Percentiles rank a stretch among this genome's conserved stretches.
Evolutionary conservation across 2,797 vertebrate genomes (phyloP).

Genomic region (Craterocephalus amniculus): DNA sequence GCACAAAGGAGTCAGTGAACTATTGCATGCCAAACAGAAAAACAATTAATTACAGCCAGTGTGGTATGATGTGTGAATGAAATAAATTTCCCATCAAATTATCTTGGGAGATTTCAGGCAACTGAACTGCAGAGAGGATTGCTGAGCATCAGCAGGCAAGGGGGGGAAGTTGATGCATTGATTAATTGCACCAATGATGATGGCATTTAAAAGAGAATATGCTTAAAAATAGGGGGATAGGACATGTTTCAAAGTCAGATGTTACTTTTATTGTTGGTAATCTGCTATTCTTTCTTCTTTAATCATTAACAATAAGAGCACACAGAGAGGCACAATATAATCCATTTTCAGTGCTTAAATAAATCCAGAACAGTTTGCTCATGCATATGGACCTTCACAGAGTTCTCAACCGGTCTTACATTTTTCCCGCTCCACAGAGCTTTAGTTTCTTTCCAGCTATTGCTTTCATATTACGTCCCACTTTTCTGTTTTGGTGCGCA

Average conservation of each 20-base stretch:
- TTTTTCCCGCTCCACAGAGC: not conserved
- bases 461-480: slow-evolving; percentile 1
- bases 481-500: slow-evolving; percentile 14
- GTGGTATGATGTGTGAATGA: slow-evolving; percentile 82
- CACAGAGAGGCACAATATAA: not conserved
- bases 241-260: slow-evolving; percentile 22
- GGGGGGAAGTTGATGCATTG: slow-evolving; percentile 66
- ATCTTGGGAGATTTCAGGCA: slow-evolving; percentile 79
- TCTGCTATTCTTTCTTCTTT: not conserved
- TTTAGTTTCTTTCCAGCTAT: slow-evolving; percentile 9
- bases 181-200: slow-evolving; percentile 70
- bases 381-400: not conserved
- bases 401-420: not conserved
- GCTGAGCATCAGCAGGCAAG: slow-evolving; percentile 70
- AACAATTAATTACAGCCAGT: slow-evolving; percentile 84
- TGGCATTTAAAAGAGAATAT: slow-evolving; percentile 32
- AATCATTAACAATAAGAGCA: not conserved
- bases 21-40: slow-evolving; percentile 75
- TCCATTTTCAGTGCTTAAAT: not conserved
- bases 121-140: slow-evolving; percentile 70
- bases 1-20: slow-evolving; percentile 82
- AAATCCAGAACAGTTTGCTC: not conserved
- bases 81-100: slow-evolving; percentile 82
- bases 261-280: slow-evolving; percentile 40
- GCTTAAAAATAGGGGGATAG: slow-evolving; percentile 13